Evolutionary conservation across 2,797 vertebrate species (phyloP).

Genomic region (Siniperca scherzeri): DNA sequence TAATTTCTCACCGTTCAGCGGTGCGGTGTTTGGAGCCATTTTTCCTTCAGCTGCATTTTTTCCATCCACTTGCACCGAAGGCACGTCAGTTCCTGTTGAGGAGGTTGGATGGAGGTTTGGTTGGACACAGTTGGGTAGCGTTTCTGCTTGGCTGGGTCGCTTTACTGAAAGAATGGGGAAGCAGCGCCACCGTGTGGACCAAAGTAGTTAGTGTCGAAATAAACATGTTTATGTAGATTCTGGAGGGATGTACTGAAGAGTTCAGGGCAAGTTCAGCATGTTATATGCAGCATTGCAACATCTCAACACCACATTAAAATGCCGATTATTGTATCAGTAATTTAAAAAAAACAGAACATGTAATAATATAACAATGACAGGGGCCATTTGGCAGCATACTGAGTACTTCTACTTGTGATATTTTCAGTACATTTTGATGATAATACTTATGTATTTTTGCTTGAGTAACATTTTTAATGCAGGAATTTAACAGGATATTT

Average conservation of each 20-base stretch:
- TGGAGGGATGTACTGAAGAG: neutral
- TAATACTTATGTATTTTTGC: neutral
- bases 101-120: slow-evolving; percentile 49
- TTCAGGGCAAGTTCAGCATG: neutral
- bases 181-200: slow-evolving; percentile 54
- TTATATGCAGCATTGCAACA: neutral
- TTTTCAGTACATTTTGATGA: neutral
- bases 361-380: neutral
- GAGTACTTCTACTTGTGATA: neutral
- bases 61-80: slow-evolving; percentile 79
- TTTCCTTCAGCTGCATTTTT: slow-evolving; percentile 84
- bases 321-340: too few relatives aligned
- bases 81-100: slow-evolving; percentile 89
- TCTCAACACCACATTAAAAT: neutral
- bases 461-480: neutral
- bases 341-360: neutral
- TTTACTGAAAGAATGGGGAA: neutral
- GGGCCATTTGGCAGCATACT: neutral
- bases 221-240: too few relatives aligned
- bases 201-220: rapidly evolving
- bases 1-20: slow-evolving; percentile 80
- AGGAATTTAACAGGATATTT: neutral
- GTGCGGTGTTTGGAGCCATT: slow-evolving; percentile 83
- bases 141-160: slow-evolving; percentile 11
- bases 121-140: slow-evolving; percentile 28